Conservation (phyloP, 2,797 vertebrate genomes). For the Hephaestus fuliginosus region DNA sequence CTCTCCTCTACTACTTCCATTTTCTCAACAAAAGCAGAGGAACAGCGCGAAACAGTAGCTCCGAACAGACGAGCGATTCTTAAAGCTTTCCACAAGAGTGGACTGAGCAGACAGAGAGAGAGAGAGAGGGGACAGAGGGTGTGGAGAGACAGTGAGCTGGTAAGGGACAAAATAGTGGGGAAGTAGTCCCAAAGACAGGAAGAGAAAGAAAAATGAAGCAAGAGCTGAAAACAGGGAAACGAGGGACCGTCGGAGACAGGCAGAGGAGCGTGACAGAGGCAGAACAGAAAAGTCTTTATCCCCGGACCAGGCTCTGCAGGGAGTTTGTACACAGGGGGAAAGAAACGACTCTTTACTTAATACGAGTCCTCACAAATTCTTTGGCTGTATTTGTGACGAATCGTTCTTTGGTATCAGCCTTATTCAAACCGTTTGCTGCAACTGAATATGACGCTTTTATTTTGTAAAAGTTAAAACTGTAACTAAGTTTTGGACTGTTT, state of each 20-base stretch:
- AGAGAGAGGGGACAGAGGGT: conserved; percentile 11
- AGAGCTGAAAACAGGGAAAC: conserved; percentile 38
- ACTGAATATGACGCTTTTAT: background rate
- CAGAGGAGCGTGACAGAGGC: conserved; percentile 50
- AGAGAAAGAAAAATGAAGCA: conserved; percentile 34
- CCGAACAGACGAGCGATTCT: conserved; percentile 25
- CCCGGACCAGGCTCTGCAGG: conserved; percentile 38
- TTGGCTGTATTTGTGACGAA: background rate
- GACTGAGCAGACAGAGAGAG: background rate
- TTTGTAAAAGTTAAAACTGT: background rate
- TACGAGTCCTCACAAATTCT: conserved; percentile 5
- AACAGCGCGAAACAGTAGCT: conserved; percentile 27
- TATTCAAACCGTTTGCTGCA: background rate
- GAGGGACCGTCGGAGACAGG: conserved; percentile 54
- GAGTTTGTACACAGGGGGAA: conserved; percentile 3
- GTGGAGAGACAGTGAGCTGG: conserved; percentile 7
- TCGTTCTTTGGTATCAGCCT: background rate
- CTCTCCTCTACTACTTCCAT: no score
- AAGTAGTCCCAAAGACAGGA: conserved; percentile 8
- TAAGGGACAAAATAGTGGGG: background rate
- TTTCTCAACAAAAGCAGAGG: conserved; percentile 1
- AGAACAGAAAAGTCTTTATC: conserved; percentile 78
- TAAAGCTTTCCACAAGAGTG: background rate
- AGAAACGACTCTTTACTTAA: conserved; percentile 7
- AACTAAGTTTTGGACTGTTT: background rate